A percentile compares a stretch with the other conserved stretches of the same genome.
These are phyloP conservation scores for Champsocephalus gunnari DNA, from an alignment of 2,797 vertebrate species.

Conservation along the genomic window DNA sequence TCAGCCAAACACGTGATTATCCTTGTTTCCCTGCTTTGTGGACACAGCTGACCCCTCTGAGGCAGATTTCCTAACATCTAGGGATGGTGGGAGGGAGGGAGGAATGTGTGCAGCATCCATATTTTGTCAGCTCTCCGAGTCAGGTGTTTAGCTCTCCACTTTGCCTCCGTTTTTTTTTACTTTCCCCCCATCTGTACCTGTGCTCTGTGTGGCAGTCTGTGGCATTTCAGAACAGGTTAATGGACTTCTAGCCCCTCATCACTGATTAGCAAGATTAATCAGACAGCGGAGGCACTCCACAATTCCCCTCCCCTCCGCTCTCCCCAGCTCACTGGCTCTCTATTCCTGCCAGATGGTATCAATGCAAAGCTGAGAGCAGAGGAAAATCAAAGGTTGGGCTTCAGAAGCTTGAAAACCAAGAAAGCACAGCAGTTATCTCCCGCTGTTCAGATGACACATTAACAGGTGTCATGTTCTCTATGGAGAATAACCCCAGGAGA, in stretches of 20 bases:
- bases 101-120: slow-evolving; percentile 19
- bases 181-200: slow-evolving; percentile 54
- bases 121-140: slow-evolving; percentile 45
- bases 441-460: slow-evolving; percentile 69
- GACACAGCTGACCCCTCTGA: slow-evolving; percentile 45
- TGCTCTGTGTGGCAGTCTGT: slow-evolving; percentile 48
- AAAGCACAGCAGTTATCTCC: slow-evolving; percentile 74
- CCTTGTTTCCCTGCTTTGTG: slow-evolving; percentile 30
- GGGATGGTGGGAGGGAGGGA: slow-evolving; percentile 8
- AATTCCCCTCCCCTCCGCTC: slow-evolving; percentile 40
- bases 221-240: slow-evolving; percentile 74
- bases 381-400: slow-evolving; percentile 76
- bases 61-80: slow-evolving; percentile 22
- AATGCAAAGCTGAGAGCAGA: slow-evolving; percentile 68
- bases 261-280: slow-evolving; percentile 83
- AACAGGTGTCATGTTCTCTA: slow-evolving; percentile 52
- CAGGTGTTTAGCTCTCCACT: slow-evolving; percentile 48
- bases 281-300: slow-evolving; percentile 58
- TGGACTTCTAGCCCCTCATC: slow-evolving; percentile 80
- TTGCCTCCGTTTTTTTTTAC: slow-evolving; percentile 26
- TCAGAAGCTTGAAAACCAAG: slow-evolving; percentile 69
- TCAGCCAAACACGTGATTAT: slow-evolving; percentile 47
- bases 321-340: slow-evolving; percentile 49
- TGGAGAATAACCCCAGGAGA: slow-evolving; percentile 47
- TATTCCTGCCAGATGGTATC: slow-evolving; percentile 80